These are phyloP conservation scores for Paracanthobrama guichenoti DNA, from an alignment of 2,113 vertebrate species.

Conservation along the genomic window DNA sequence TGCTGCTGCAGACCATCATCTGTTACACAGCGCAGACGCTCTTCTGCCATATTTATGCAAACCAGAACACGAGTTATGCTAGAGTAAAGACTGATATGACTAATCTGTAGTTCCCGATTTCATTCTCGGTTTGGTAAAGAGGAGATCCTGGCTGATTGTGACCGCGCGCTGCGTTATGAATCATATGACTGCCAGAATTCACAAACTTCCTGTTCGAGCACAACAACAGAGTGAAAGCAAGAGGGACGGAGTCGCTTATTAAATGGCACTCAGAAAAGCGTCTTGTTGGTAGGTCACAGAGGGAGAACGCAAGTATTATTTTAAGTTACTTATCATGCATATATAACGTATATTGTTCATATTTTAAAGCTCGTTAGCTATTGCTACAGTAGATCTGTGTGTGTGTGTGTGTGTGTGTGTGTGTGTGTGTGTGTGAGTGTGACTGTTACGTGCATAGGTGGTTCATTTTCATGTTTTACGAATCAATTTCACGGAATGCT, in stretches of 20 bases:
- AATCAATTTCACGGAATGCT: neutral
- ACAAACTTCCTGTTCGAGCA: slow-evolving; percentile 50
- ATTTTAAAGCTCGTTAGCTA: neutral
- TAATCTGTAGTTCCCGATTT: slow-evolving; percentile 13
- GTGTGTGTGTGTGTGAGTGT: too few relatives aligned
- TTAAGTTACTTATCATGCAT: neutral
- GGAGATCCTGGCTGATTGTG: neutral
- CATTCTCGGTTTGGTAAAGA: neutral
- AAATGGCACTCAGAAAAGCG: neutral
- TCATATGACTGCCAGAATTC: slow-evolving; percentile 67
- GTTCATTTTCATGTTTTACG: neutral
- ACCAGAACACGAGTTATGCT: neutral
- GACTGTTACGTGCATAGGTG: neutral
- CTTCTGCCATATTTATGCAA: neutral
- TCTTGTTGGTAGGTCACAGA: neutral
- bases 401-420: too few relatives aligned
- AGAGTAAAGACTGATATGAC: neutral
- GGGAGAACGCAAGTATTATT: neutral
- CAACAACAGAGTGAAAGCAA: neutral
- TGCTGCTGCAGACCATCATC: neutral
- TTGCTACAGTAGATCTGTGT: too few relatives aligned
- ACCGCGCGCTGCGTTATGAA: slow-evolving; percentile 21
- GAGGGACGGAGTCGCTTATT: neutral
- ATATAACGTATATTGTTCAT: too few relatives aligned
- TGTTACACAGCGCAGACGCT: neutral